Evolutionary conservation across 2,888 invertebrate species (phyloP), one percentile per base, ranked within the genome.

Genomic region (Apamea monoglypha): DNA sequence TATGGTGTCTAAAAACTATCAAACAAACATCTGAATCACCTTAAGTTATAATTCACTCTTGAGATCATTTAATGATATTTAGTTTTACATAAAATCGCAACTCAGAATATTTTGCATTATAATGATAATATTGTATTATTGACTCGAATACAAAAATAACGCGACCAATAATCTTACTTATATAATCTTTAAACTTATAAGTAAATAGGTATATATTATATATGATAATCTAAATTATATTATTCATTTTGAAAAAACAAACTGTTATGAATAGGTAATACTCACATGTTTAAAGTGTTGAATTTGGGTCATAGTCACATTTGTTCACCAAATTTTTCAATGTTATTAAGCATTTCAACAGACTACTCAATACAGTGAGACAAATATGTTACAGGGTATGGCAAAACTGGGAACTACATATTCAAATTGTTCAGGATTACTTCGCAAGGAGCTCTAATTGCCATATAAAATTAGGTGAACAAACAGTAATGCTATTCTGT

Each of bases 131-230:
- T 82, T 67, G 80, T 84, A 87, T 83, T 80, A 88, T 82, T 88
- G 85, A 87, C 78, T 90, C 85, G 66, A 93, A 94, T 96, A 96
- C 91, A 96, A 96, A 96, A 96, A 96, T 96, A 96, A 96, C 91
- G 93, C 91, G 92, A 92, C 92, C 91, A 93, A 93, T 95, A 95
- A 96, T 96, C 95, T 96, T 95, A 95, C 94, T 92, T 95, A 94
- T 90, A 94, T 92, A 92, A 92, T 92, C 87, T 91, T 93, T 92
- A 92, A 92, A 91, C 92, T 94, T 93, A 92, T 86, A 90, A 90
- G 88, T 90, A 90, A 83, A 83, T 85, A 90, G 81, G 67, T 87
- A 83, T 90, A 90, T 89, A 89, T 88, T 88, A 88, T 83, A 77
- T 83, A 83, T 81, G 79, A 77, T 82, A 76, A 75, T 81, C 80